phyloP scores from a whole-genome alignment of 2,888 invertebrate genomes.

The Pyrrhia umbra region DNA sequence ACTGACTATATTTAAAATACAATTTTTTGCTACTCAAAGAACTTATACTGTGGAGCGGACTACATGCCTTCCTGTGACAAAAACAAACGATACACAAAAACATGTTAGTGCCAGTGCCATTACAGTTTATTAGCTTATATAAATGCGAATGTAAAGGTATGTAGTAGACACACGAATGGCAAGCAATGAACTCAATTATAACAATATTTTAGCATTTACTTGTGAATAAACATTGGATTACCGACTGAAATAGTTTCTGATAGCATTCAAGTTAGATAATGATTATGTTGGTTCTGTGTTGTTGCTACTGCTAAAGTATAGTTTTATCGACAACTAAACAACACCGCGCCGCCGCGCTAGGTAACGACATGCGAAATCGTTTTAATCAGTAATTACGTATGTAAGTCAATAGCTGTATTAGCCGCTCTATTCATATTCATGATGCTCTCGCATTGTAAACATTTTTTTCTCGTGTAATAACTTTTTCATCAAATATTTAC shows the following conservation, averaged over 20 bases:
- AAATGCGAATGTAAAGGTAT: constrained; percentile 3
- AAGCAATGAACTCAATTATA: constrained; percentile 25
- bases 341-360: constrained; percentile 6
- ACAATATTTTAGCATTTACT: constrained; percentile 24
- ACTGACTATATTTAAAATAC: constrained; percentile 9
- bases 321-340: constrained; percentile 27
- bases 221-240: constrained; percentile 37
- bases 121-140: constrained; percentile 3
- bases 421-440: constrained; percentile 22
- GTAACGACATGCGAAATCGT: constrained; percentile 25
- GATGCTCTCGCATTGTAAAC: constrained; percentile 6
- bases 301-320: constrained; percentile 19
- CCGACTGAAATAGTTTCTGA: constrained; percentile 28
- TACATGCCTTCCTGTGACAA: constrained; percentile 5
- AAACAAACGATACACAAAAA: constrained; percentile 15
- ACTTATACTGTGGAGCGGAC: background rate
- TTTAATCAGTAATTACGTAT: constrained; percentile 22
- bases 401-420: constrained; percentile 26
- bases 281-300: constrained; percentile 26
- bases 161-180: background rate
- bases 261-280: constrained; percentile 36
- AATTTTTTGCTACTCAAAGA: constrained; percentile 19
- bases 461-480: constrained; percentile 7
- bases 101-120: no score
- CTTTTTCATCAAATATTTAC: constrained; percentile 22